Base-by-base conservation (phyloP, 2,113 vertebrate genomes). In the Oxygymnocypris stewartii region DNA sequence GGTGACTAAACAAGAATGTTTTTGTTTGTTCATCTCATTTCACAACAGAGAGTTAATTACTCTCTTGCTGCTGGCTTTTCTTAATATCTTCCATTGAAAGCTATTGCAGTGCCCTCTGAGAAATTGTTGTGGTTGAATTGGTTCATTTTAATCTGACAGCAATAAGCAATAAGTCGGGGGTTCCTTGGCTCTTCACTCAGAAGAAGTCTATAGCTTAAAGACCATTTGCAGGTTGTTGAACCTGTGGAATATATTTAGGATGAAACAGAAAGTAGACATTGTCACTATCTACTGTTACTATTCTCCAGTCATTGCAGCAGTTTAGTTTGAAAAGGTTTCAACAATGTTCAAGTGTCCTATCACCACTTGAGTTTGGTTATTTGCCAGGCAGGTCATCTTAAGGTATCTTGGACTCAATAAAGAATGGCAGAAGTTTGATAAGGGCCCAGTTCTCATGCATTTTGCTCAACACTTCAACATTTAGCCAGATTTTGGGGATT, bases 401-500 rank as follows among this genome's bases (percentile, higher is more conserved):
- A 82, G 76, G 71, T 84, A 89, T 75, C 75, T 35, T 49, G 20
- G n/a, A 86, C 75, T 84, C 88, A 84, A 87, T 78, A 75, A 87
- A 63, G 28, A 89, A 73, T 78, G 76, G 84, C 49, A 89, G 71
- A 40, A 88, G 86, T 28, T 51, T 10, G 83, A 86, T 84, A 31
- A 82, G 69, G 47, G 54, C 61, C 73, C 57, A 82, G 25, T 67
- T 82, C 13, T 81, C 67, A 71, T 82, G 54, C 40, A 80, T 61
- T 40, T 82, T 76, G 57, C 25, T 79, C 87, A 69, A 82, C 67
- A 49, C 47, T 49, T 49, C 47, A 54, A 54, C 51, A 54, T 54
- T 16, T 54, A 16, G 2, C 6, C 51, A 54, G 51, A 6, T 54
- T 54, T 54, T 54, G 18, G 51, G 51, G 14, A 0, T 7, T 54